phyloP scores from a whole-genome alignment of 1,140 invertebrate species.

The Ditylenchus dipsaci region DNA sequence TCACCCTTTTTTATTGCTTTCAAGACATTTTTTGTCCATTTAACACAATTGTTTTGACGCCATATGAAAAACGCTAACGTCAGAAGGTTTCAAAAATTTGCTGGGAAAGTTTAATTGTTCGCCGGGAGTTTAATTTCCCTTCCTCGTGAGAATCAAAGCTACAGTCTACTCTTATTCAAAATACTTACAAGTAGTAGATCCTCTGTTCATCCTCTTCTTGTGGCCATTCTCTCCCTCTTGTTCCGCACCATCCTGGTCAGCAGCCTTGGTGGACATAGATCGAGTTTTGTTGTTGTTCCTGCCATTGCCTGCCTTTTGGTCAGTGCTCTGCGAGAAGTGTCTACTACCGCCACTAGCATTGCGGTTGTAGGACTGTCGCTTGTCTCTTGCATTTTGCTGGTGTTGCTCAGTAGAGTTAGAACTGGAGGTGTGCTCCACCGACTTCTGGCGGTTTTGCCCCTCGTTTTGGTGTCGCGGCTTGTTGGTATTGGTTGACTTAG shows the following conservation, averaged over 20 bases:
- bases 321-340: background rate
- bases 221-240: background rate
- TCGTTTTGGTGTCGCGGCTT: background rate
- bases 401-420: background rate
- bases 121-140: too few species aligned
- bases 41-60: too few species aligned
- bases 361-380: background rate
- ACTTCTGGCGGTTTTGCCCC: background rate
- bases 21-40: too few species aligned
- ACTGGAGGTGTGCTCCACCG: background rate
- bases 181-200: conserved; percentile 6
- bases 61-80: too few species aligned
- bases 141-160: too few species aligned
- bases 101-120: too few species aligned
- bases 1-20: too few species aligned
- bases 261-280: background rate
- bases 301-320: conserved; percentile 2
- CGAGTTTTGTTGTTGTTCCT: background rate
- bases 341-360: background rate
- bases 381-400: background rate
- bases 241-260: background rate
- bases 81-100: too few species aligned
- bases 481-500: background rate
- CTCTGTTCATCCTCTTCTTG: background rate
- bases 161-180: background rate